phyloP scores from a whole-genome alignment of 53 echinoderm and acorn worm species.

The Paracentrotus lividus region DNA sequence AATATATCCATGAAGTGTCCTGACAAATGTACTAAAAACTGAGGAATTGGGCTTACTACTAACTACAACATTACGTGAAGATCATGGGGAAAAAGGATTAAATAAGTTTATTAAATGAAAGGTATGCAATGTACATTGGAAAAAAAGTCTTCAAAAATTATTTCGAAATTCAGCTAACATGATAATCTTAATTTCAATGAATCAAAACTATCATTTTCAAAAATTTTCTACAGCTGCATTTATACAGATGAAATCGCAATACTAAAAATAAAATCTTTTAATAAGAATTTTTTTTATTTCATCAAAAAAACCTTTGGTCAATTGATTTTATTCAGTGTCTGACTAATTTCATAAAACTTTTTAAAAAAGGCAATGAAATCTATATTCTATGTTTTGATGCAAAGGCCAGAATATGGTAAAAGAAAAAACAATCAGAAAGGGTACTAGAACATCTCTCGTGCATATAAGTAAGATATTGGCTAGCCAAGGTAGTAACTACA shows the following conservation, averaged over 20 bases:
- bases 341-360: too few species aligned
- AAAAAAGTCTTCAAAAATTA: background rate
- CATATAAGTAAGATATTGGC: too few species aligned
- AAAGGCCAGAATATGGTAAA: background rate
- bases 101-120: background rate
- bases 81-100: background rate
- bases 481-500: too few species aligned
- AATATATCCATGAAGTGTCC: background rate
- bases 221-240: slow-evolving; percentile 3
- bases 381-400: background rate
- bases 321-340: background rate
- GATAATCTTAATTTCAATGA: background rate
- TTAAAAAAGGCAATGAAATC: background rate
- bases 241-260: background rate
- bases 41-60: too few species aligned
- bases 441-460: too few species aligned
- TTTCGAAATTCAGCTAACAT: slow-evolving; percentile 2
- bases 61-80: too few species aligned
- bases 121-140: background rate
- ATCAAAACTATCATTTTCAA: background rate
- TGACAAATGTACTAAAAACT: too few species aligned
- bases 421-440: background rate
- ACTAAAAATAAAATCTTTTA: background rate
- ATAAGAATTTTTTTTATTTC: background rate
- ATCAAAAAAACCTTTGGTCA: background rate